Evolutionary conservation across 2,113 vertebrate genomes (phyloP).

Genomic region (Corydoras maculifer): DNA sequence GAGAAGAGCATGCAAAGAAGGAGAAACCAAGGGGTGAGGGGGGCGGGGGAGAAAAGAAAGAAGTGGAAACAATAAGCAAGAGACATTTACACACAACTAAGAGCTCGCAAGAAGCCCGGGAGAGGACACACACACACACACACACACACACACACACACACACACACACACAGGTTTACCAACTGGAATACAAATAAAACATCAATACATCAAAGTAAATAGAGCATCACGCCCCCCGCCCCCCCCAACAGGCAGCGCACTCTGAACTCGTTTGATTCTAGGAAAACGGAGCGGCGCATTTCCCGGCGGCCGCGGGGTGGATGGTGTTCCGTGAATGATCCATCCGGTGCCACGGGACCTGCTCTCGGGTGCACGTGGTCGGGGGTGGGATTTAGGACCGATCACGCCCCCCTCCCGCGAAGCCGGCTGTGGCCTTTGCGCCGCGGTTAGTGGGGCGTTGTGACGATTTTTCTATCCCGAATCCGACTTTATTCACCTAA

Average conservation of each 20-base stretch:
- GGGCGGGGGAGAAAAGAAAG: conserved; percentile 57
- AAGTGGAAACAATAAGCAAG: conserved; percentile 72
- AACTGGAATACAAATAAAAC: conserved; percentile 30
- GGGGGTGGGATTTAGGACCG: too few species aligned
- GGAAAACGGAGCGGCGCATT: conserved; percentile 12
- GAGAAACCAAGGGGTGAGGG: conserved; percentile 47
- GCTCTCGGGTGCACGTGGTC: background rate
- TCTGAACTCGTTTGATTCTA: conserved; percentile 11
- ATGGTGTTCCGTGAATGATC: background rate
- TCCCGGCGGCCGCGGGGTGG: background rate
- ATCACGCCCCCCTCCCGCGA: too few species aligned
- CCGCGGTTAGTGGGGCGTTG: too few species aligned
- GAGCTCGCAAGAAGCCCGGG: conserved; percentile 53
- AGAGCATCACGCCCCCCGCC: conserved; percentile 24
- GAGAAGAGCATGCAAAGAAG: conserved; percentile 71
- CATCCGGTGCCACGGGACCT: too few species aligned
- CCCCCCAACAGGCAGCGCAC: conserved; percentile 25
- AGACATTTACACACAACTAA: conserved; percentile 66
- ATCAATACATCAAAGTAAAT: conserved; percentile 28
- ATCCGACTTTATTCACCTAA: too few species aligned
- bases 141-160: too few species aligned
- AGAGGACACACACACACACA: conserved; percentile 50
- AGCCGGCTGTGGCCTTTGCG: too few species aligned
- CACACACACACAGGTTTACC: conserved; percentile 21
- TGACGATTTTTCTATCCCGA: too few species aligned